Conservation (phyloP, 2,113 vertebrate species). For the Regulus satrapa region DNA sequence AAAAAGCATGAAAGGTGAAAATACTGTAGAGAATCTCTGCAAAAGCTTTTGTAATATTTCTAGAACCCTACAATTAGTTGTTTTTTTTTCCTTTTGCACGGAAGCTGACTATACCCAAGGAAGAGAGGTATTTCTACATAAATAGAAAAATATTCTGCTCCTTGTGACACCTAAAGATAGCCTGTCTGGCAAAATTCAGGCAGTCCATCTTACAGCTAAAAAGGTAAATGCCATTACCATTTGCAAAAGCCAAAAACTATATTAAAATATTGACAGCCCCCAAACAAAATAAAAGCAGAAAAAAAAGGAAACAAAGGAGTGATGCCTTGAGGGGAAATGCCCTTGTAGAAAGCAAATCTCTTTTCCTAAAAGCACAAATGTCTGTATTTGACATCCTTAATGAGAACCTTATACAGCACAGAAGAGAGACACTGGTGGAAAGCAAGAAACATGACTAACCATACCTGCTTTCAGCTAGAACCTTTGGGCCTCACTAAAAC, state of each 20-base stretch:
- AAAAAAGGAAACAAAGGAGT: neutral
- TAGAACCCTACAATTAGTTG: neutral
- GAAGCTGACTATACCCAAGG: neutral
- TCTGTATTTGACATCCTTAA: neutral
- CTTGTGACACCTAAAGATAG: neutral
- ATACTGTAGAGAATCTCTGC: neutral
- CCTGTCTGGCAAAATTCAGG: neutral
- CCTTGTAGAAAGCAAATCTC: neutral
- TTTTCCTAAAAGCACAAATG: neutral
- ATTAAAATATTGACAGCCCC: neutral
- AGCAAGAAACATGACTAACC: neutral
- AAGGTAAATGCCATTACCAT: neutral
- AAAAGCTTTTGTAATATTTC: neutral
- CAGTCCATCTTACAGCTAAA: neutral
- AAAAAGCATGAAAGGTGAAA: neutral
- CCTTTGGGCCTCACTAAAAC: neutral
- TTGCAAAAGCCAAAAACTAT: too few relatives aligned
- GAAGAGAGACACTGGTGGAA: neutral
- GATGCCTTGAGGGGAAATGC: neutral
- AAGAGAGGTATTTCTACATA: neutral
- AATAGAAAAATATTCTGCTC: neutral
- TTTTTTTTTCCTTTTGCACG: neutral
- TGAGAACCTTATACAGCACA: neutral
- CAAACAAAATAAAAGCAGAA: neutral
- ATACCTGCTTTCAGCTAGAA: neutral